phyloP scores from a whole-genome alignment of 1,140 invertebrate species.

The Ptiloglossa arizonensis region DNA sequence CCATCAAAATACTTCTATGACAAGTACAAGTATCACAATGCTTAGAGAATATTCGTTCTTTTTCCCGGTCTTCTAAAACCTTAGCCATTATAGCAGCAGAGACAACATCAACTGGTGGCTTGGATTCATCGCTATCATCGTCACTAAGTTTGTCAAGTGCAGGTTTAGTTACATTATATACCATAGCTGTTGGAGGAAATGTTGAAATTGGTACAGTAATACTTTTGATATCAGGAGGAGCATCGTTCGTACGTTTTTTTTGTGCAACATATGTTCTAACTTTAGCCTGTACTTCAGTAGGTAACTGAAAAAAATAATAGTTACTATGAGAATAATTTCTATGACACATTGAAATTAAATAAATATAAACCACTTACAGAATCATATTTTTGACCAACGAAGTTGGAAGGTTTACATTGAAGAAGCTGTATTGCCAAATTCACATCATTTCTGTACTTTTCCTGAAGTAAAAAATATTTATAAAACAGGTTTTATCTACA shows the following conservation, averaged over 20 bases:
- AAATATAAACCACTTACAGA: constrained; percentile 86
- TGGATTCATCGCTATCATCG: constrained; percentile 82
- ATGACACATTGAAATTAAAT: constrained; percentile 1
- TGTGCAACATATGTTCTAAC: constrained; percentile 89
- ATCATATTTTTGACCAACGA: constrained; percentile 95
- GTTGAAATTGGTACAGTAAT: constrained; percentile 92
- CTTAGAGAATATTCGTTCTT: constrained; percentile 86
- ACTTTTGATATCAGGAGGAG: constrained; percentile 84
- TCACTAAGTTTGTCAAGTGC: constrained; percentile 71
- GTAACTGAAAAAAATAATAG: constrained; percentile 85
- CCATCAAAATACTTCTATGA: constrained; percentile 77
- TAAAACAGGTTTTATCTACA: constrained; percentile 13
- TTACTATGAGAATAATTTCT: constrained; percentile 7
- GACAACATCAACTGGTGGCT: constrained; percentile 87
- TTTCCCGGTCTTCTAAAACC: constrained; percentile 93
- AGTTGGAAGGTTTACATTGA: constrained; percentile 97
- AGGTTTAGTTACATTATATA: constrained; percentile 87
- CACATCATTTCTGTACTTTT: constrained; percentile 96
- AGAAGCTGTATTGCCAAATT: constrained; percentile 96
- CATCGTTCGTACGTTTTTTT: constrained; percentile 82
- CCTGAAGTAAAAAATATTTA: constrained; percentile 84
- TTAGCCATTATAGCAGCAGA: constrained; percentile 96
- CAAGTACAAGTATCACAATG: constrained; percentile 92
- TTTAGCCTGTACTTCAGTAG: constrained; percentile 94
- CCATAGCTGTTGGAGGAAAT: constrained; percentile 94